Evolutionary conservation across 2,888 invertebrate genomes (phyloP).

Genomic region (Polyommatus icarus): DNA sequence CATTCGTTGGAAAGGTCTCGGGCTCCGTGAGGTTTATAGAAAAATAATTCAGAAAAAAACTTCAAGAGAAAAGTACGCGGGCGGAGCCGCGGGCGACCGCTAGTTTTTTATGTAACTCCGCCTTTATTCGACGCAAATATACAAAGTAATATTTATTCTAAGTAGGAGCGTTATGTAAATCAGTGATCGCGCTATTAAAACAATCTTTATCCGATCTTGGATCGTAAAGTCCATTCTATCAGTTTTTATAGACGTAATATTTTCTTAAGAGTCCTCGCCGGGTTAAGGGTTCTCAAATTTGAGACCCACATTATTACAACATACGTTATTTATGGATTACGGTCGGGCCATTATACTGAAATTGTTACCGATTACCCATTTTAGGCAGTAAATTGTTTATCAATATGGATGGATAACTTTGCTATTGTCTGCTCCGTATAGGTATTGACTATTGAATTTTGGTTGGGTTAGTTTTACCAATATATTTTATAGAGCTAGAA

Average conservation of each 20-base stretch:
- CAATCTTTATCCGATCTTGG: conserved; percentile 8
- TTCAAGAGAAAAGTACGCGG: too few species aligned
- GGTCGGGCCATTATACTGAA: neutral
- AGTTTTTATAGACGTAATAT: neutral
- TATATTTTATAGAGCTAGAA: too few species aligned
- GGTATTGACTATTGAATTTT: neutral
- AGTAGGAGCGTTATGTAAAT: neutral
- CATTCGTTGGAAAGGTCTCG: too few species aligned
- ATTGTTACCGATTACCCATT: neutral
- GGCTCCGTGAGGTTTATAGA: too few species aligned
- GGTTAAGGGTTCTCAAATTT: neutral
- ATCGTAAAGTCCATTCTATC: neutral
- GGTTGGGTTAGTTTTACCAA: too few species aligned
- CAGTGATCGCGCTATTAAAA: neutral
- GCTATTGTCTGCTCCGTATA: neutral
- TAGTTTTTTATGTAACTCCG: too few species aligned
- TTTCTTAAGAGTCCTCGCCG: conserved; percentile 1
- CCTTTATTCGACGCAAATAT: neutral
- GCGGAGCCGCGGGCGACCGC: too few species aligned
- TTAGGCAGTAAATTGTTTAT: neutral
- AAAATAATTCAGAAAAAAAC: too few species aligned
- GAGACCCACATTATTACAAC: neutral
- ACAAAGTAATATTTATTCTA: neutral
- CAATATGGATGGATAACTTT: neutral
- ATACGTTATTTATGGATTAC: neutral